Conservation (phyloP, 2,113 vertebrate genomes). For the Cnemophilus loriae region DNA sequence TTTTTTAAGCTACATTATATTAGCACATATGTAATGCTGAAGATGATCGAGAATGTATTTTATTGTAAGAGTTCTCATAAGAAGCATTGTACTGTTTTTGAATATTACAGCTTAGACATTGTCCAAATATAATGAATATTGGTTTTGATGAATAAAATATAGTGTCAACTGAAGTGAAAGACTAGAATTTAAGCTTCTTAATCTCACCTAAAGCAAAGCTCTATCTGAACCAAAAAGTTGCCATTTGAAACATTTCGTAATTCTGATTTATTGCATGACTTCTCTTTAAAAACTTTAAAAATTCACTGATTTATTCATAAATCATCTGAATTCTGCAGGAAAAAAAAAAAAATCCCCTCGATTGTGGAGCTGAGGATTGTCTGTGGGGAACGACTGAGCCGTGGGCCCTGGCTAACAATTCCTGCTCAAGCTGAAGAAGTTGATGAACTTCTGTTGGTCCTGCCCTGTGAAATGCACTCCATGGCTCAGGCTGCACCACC, state of each 20-base stretch:
- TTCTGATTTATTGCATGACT: neutral
- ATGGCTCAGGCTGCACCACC: neutral
- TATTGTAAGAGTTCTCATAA: conserved; percentile 26
- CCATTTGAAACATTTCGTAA: neutral
- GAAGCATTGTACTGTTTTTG: neutral
- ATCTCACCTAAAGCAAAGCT: conserved; percentile 25
- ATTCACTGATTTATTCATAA: neutral
- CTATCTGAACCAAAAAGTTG: neutral
- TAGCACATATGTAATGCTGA: neutral
- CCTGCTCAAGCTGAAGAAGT: neutral
- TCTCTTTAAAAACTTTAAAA: neutral
- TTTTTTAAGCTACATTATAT: neutral
- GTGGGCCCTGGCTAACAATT: neutral
- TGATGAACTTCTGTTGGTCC: neutral
- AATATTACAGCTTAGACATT: conserved; percentile 3
- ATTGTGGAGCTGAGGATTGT: neutral
- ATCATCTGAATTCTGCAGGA: neutral
- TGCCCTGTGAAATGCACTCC: neutral
- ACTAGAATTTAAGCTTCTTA: neutral
- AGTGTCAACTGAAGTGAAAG: neutral
- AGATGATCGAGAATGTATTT: conserved; percentile 8
- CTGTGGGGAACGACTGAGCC: neutral
- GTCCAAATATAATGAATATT: conserved; percentile 23
- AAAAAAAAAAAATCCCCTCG: neutral
- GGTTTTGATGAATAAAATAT: neutral